These are phyloP conservation scores for Neodiprion lecontei DNA, from an alignment of 1,140 invertebrate species.

Conservation along the genomic window DNA sequence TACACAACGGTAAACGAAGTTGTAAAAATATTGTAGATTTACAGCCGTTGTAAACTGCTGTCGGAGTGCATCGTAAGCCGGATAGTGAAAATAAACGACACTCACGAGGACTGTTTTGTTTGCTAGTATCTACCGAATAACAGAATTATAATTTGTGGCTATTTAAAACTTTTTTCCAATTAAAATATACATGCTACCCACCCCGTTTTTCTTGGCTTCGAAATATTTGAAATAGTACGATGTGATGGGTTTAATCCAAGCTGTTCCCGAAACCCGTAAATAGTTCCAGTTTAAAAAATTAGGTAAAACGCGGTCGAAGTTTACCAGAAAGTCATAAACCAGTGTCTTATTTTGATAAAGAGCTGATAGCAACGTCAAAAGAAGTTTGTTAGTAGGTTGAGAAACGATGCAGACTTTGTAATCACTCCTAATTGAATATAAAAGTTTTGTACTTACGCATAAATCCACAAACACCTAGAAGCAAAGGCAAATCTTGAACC, in stretches of 20 bases:
- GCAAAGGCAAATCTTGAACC: constrained; percentile 27
- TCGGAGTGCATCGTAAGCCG: not conserved
- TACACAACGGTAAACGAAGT: not conserved
- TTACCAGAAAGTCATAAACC: not conserved
- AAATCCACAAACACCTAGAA: constrained; percentile 23
- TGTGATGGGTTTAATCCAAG: not conserved
- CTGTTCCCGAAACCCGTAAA: not conserved
- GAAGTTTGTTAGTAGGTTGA: not conserved
- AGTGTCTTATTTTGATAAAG: not conserved
- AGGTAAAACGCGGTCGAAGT: not conserved
- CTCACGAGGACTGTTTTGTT: not conserved
- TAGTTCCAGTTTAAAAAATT: not conserved
- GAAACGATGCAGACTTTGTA: too few species aligned
- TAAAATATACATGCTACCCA: not conserved
- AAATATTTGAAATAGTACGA: not conserved
- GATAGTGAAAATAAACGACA: not conserved
- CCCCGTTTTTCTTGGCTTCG: not conserved
- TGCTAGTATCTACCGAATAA: not conserved
- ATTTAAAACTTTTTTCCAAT: not conserved
- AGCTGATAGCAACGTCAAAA: not conserved
- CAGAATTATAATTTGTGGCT: not conserved
- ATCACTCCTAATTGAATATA: not conserved
- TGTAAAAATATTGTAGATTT: not conserved
- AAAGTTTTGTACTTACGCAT: not conserved
- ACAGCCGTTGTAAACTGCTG: not conserved